Evolutionary conservation across 2,113 vertebrate species (phyloP).

Genomic region (Todiramphus saurophagus): DNA sequence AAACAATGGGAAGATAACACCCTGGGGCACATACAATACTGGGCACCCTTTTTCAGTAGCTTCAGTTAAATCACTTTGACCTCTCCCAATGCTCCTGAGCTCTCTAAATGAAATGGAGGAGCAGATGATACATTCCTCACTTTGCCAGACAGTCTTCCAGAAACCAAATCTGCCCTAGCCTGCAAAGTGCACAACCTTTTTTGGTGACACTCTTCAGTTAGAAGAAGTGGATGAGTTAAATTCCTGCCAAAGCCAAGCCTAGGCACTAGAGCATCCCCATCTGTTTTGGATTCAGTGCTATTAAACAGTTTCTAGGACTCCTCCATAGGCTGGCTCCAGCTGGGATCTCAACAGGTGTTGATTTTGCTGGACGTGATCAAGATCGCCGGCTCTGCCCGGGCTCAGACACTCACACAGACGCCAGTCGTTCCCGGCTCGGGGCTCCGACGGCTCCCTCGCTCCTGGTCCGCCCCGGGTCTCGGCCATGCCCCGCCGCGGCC

Average conservation of each 20-base stretch:
- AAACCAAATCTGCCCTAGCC: neutral
- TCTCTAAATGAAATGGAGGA: neutral
- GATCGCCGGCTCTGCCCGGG: no score
- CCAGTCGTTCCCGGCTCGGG: accelerated
- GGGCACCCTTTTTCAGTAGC: neutral
- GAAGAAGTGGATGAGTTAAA: neutral
- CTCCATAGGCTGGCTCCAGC: neutral
- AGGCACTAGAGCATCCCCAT: no score
- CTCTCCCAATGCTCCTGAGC: neutral
- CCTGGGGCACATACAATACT: neutral
- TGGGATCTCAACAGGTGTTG: neutral
- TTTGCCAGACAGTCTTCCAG: neutral
- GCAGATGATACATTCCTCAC: accelerated
- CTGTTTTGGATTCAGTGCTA: neutral
- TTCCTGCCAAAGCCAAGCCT: no score
- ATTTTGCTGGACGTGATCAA: no score
- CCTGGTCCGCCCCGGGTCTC: accelerated
- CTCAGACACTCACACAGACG: accelerated
- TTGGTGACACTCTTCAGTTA: neutral
- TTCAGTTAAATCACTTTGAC: neutral
- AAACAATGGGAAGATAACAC: neutral
- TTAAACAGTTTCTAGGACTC: neutral
- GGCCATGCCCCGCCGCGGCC: neutral
- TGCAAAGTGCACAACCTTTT: neutral
- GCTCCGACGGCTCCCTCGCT: no score